A percentile compares a stretch with the other conserved stretches of the same genome.
Evolutionary conservation across 2,888 invertebrate genomes (phyloP).

Genomic region (Nemurella pictetii): DNA sequence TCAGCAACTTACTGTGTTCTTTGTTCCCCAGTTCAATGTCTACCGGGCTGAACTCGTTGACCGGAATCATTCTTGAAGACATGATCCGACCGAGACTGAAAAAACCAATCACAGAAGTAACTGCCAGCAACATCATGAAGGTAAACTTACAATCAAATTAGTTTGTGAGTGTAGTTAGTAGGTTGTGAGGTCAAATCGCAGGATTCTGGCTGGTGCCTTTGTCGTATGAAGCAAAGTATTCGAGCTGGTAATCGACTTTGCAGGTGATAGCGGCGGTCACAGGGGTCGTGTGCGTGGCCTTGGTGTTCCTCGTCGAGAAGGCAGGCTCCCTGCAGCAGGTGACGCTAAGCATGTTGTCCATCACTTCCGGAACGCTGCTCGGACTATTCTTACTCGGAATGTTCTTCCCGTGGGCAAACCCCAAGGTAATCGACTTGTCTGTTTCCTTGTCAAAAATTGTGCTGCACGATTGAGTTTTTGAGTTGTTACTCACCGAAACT

Average conservation of each 20-base stretch:
- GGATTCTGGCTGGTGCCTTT: too few species aligned
- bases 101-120: constrained; percentile 64
- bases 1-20: too few species aligned
- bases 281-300: constrained; percentile 65
- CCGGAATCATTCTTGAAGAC: constrained; percentile 78
- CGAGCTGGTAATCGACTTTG: too few species aligned
- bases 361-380: constrained; percentile 70
- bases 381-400: constrained; percentile 73
- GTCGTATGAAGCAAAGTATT: too few species aligned
- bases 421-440: constrained; percentile 58
- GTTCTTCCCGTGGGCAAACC: constrained; percentile 69
- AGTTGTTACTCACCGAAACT: too few species aligned
- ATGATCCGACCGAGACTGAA: constrained; percentile 70
- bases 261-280: constrained; percentile 61
- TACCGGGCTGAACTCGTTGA: constrained; percentile 78
- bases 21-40: constrained; percentile 66
- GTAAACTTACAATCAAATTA: too few species aligned
- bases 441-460: too few species aligned
- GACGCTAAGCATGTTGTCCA: constrained; percentile 62
- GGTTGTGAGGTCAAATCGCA: too few species aligned
- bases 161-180: too few species aligned
- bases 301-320: constrained; percentile 73
- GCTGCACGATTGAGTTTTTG: too few species aligned
- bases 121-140: constrained; percentile 71
- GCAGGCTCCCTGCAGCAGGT: constrained; percentile 71